Evolutionary conservation across 2,113 vertebrate genomes (phyloP).

Genomic region (Centropus unirufus): DNA sequence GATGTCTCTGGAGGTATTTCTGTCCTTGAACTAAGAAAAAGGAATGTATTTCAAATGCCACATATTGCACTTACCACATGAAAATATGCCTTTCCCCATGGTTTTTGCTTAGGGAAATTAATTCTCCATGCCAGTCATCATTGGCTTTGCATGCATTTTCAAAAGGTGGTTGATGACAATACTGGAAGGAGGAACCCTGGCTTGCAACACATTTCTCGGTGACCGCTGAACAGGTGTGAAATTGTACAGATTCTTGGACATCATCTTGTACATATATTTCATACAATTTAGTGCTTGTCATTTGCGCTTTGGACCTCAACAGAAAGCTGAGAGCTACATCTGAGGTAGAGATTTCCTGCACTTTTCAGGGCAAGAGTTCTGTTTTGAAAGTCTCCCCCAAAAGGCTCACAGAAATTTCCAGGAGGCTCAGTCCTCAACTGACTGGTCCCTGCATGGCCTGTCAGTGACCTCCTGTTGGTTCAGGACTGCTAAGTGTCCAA

Average conservation of each 20-base stretch:
- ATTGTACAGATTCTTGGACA: neutral
- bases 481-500: neutral
- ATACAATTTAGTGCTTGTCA: neutral
- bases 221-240: neutral
- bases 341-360: neutral
- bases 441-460: neutral
- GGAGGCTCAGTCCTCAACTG: neutral
- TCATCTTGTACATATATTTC: neutral
- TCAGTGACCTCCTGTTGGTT: neutral
- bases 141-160: neutral
- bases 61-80: neutral
- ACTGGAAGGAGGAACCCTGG: neutral
- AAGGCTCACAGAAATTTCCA: neutral
- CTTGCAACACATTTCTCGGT: neutral
- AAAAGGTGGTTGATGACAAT: neutral
- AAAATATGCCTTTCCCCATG: neutral
- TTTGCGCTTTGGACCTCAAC: neutral
- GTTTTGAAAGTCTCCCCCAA: neutral
- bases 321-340: neutral
- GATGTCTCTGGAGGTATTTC: neutral
- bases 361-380: neutral
- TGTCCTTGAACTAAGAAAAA: neutral
- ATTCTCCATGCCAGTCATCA: neutral
- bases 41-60: neutral
- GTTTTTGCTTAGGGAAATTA: neutral